Base-by-base conservation (phyloP, 2,888 invertebrate species). In the Campaea margaritaria region DNA sequence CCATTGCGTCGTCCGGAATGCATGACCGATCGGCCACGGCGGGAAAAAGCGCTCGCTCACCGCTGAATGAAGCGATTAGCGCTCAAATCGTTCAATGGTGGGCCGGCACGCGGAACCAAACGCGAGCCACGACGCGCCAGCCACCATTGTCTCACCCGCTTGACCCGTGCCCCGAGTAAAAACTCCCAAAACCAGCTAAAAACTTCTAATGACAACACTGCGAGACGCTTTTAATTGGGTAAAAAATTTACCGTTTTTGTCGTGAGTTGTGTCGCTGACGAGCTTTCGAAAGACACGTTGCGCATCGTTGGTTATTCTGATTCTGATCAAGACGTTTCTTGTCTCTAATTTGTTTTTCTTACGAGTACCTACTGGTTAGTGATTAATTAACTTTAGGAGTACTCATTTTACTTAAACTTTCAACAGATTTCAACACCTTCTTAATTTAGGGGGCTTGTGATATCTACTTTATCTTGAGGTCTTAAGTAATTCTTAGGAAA, bases 21-120 rank as follows among this genome's bases (percentile, higher is more conserved):
- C 91, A 90, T 91, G 91, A 91, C 90, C 86, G 88, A 91, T 91
- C 83, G 78, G 75, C 73, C 78, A 78, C 79, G 72, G 76, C 31
- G 74, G 81, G 87, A 89, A 91, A 89, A 89, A 89, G 88, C 86
- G 81, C 79, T 82, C 81, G 80, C 72, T 81, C 74, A 76, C 67
- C 83, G 82, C 79, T 89, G 89, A 91, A 91, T 92, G 89, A 91
- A 92, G 91, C 91, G 91, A 91, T 92, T 92, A 90, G 85, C 85
- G 88, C 88, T 90, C 86, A 89, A 89, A 90, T 84, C 86, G 88
- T 87, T 90, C 85, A 90, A 90, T 90, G 81, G 85, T 78, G 64
- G 71, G 71, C 75, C 83, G 91, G 92, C 89, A 92, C 85, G 85
- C 86, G 85, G 87, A 91, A 92, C 91, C 84, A 90, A 88, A 77